phyloP scores from a whole-genome alignment of 2,113 vertebrate genomes.

The Crotalus viridis region DNA sequence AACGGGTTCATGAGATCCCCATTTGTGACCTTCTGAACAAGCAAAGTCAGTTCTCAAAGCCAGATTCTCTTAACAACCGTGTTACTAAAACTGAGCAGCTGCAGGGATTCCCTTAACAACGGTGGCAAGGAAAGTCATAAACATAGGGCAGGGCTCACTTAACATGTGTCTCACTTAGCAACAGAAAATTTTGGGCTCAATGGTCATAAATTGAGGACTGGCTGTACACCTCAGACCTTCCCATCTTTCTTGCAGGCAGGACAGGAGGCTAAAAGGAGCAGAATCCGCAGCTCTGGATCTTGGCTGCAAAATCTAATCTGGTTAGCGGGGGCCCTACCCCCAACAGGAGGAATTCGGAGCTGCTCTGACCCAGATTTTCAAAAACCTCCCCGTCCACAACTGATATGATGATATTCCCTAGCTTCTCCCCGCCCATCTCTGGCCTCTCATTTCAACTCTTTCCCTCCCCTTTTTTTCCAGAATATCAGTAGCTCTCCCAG shows the following conservation, averaged over 20 bases:
- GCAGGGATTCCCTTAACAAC: background rate
- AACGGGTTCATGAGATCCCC: background rate
- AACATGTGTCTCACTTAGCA: background rate
- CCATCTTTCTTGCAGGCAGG: background rate
- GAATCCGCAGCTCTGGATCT: background rate
- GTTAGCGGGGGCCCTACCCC: constrained; percentile 5
- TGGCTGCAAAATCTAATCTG: background rate
- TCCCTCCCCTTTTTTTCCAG: no score
- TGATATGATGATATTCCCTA: background rate
- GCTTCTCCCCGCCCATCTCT: background rate
- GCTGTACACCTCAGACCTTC: background rate
- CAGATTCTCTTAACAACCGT: background rate
- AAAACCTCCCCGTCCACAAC: background rate
- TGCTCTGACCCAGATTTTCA: constrained; percentile 30
- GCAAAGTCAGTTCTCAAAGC: background rate
- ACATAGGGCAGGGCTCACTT: background rate
- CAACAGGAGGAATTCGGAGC: background rate
- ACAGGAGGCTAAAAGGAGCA: no score
- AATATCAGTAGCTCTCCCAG: no score
- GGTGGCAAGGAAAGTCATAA: background rate
- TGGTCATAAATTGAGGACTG: background rate
- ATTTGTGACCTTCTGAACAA: background rate
- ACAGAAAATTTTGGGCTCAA: background rate
- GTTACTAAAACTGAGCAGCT: background rate
- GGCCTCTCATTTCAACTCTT: background rate